These are phyloP conservation scores for Nycticorax nycticorax DNA, from an alignment of 2,113 vertebrate genomes.

Conservation along the genomic window DNA sequence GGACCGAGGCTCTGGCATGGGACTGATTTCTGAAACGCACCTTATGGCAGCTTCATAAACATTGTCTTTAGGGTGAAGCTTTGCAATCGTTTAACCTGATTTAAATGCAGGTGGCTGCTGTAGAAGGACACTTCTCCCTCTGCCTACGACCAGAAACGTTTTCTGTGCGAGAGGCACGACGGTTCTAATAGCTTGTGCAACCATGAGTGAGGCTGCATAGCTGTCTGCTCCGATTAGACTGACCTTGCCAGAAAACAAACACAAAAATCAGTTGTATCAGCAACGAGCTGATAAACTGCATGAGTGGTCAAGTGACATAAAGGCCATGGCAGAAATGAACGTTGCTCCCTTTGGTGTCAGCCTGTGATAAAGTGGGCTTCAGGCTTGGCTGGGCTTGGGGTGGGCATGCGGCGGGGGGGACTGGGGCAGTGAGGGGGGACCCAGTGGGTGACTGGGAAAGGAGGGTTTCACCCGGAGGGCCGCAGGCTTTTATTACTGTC, in stretches of 20 bases:
- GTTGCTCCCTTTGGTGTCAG: background rate
- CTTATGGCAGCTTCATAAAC: background rate
- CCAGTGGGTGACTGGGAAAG: background rate
- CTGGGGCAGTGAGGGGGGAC: rapidly evolving
- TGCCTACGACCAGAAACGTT: background rate
- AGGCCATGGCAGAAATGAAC: background rate
- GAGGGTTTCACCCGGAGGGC: background rate
- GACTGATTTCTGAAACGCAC: background rate
- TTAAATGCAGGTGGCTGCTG: background rate
- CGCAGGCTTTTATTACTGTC: background rate
- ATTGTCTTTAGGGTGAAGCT: background rate
- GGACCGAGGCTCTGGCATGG: background rate
- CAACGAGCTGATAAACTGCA: background rate
- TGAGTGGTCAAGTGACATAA: background rate
- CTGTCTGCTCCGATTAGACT: background rate
- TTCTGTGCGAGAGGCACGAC: background rate
- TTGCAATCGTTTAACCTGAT: background rate
- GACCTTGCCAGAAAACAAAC: slow-evolving; percentile 32
- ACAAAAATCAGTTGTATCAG: slow-evolving; percentile 9
- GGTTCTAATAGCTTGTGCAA: background rate
- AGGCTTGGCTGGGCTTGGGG: background rate
- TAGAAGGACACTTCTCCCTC: background rate
- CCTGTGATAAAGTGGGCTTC: background rate
- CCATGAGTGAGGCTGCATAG: background rate
- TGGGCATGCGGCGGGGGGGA: background rate